Base-by-base conservation (phyloP, 2,888 invertebrate species). In the Clanis bilineata region DNA sequence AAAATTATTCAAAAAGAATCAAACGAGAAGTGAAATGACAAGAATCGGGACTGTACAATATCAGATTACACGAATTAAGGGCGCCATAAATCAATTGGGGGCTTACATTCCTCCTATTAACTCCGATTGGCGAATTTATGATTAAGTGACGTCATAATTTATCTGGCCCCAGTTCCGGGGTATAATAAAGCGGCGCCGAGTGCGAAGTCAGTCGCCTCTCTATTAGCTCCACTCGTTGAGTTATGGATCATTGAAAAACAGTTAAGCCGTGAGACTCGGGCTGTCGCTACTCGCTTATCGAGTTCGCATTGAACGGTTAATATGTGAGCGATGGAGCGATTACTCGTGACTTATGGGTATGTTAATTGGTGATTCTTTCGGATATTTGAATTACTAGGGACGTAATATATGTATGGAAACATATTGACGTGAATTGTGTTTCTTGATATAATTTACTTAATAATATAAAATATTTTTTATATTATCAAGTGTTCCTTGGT, bases 121-220 rank as follows among this genome's bases (percentile, higher is more conserved):
- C 79, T 77, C 79, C 73, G 75, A 79, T 77, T 79, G 79, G 74
- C 79, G 79, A 61, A 83, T 84, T 83, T 80, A 76, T 83, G 84
- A 85, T 84, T 80, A 85, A 85, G 80, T 79, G 80, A 67, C 74
- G 73, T 80, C 77, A 82, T 85, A 84, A 85, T 76, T 85, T 82
- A 83, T 82, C 79, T 75, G 73, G 65, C 72, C 71, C 71, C 73
- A 76, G 79, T 83, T 79, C 81, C 75, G 80, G 67, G 25, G 56
- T 57, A 70, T 80, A 82, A 83, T 82, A 80, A 82, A 81, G 77
- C 70, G 79, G 75, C 66, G 62, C 77, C 78, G 74, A 74, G 76
- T 77, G 81, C 65, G 72, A 73, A 69, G 69, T 72, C 63, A 63
- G 73, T 74, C 79, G 81, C 79, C 80, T 79, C 72, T 81, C 80